These are phyloP conservation scores for Mandrillus leucophaeus DNA, from an alignment of 2,113 vertebrate genomes.

Conservation along the genomic window DNA sequence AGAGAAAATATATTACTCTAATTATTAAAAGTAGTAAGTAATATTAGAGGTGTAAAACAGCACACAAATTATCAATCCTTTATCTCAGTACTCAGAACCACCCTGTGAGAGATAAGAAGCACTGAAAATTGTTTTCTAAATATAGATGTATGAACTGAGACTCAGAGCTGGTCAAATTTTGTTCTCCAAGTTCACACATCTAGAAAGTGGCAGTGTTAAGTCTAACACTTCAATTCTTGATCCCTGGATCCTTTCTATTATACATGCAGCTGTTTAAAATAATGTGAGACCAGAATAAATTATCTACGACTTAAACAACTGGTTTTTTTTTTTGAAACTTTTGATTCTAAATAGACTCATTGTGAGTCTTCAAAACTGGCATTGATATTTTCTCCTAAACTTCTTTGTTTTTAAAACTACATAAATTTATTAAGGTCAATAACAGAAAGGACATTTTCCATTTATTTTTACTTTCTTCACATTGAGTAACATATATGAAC, in stretches of 20 bases:
- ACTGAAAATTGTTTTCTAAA: neutral
- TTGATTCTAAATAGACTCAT: neutral
- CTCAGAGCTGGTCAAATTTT: neutral
- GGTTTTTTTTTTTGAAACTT: neutral
- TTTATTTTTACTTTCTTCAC: neutral
- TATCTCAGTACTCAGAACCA: neutral
- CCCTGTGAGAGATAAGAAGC: neutral
- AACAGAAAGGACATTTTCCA: neutral
- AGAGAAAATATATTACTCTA: neutral
- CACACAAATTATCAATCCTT: neutral
- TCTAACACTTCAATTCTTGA: neutral
- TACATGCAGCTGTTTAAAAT: neutral
- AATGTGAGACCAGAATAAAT: neutral
- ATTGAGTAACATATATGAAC: constrained; percentile 9
- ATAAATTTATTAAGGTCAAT: neutral
- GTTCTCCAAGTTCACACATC: neutral
- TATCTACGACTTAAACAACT: neutral
- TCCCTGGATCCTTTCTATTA: neutral
- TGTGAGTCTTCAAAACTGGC: neutral
- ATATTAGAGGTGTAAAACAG: neutral
- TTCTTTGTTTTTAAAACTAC: neutral
- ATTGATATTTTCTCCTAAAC: neutral
- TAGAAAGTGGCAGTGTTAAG: neutral
- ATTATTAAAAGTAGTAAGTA: neutral
- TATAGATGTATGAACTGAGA: neutral